phyloP scores from a whole-genome alignment of 2,797 vertebrate species.

The Somateria mollissima region DNA sequence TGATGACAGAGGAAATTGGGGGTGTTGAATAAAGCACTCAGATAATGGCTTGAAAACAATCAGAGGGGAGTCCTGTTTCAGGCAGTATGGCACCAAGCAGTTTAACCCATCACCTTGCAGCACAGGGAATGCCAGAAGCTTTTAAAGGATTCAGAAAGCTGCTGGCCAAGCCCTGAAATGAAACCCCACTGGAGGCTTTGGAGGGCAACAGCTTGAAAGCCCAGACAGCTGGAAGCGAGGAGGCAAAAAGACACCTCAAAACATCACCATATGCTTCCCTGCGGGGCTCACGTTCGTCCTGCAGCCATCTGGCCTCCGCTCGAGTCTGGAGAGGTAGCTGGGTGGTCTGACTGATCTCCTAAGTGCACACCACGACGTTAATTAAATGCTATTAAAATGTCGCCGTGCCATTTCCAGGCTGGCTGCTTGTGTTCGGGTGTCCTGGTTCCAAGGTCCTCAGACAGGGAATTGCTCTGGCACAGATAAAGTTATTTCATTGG shows the following conservation, averaged over 20 bases:
- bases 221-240: background rate
- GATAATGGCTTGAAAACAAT: background rate
- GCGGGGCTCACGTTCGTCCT: background rate
- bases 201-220: background rate
- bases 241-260: background rate
- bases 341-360: background rate
- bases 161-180: background rate
- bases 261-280: background rate
- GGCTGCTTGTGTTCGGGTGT: background rate
- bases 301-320: background rate
- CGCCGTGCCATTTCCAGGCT: background rate
- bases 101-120: rapidly evolving
- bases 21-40: background rate
- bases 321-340: rapidly evolving
- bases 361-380: rapidly evolving
- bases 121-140: rapidly evolving
- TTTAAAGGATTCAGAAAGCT: background rate
- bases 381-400: rapidly evolving
- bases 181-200: background rate
- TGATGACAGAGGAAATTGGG: background rate
- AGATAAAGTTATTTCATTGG: background rate
- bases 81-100: background rate
- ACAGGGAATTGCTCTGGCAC: background rate
- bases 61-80: background rate
- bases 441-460: too few species aligned